Conservation (phyloP, 2,113 vertebrate species). For the Oryzias melastigma region DNA sequence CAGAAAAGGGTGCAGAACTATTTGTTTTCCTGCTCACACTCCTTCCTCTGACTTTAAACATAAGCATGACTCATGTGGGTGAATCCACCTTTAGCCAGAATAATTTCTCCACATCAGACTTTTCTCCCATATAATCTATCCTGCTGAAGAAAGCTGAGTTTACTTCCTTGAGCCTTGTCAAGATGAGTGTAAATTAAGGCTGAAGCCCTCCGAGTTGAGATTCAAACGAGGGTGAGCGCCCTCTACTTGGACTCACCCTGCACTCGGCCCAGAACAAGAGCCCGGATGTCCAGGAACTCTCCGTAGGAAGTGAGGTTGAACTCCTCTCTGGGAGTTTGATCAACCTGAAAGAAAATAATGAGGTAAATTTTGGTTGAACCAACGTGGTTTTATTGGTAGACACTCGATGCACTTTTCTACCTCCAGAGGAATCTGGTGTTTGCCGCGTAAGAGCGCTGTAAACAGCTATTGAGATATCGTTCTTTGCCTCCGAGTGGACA, state of each 20-base stretch:
- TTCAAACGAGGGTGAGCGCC: constrained; percentile 12
- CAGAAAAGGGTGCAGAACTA: not conserved
- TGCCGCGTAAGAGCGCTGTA: not conserved
- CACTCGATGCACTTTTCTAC: too few species aligned
- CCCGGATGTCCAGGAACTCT: constrained; percentile 54
- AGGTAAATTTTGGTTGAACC: not conserved
- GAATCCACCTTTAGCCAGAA: not conserved
- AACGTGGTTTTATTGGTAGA: too few species aligned
- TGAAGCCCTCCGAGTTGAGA: constrained; percentile 11
- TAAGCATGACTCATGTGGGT: too few species aligned
- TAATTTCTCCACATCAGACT: constrained; percentile 4
- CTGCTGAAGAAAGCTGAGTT: constrained; percentile 1
- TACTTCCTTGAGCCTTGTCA: not conserved
- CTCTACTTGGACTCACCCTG: constrained; percentile 37
- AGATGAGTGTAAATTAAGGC: not conserved
- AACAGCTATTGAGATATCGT: constrained; percentile 7
- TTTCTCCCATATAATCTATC: not conserved
- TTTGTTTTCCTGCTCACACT: not conserved
- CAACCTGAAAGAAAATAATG: constrained; percentile 41
- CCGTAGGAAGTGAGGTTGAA: constrained; percentile 62
- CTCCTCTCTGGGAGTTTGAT: constrained; percentile 51
- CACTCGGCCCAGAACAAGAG: constrained; percentile 53
- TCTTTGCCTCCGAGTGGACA: not conserved
- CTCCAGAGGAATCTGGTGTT: not conserved
- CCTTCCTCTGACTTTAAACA: not conserved